Evolutionary conservation across 23 tunicate species (phyloP), one percentile per base, ranked within the genome.

Genomic region (Botrylloides violaceus): DNA sequence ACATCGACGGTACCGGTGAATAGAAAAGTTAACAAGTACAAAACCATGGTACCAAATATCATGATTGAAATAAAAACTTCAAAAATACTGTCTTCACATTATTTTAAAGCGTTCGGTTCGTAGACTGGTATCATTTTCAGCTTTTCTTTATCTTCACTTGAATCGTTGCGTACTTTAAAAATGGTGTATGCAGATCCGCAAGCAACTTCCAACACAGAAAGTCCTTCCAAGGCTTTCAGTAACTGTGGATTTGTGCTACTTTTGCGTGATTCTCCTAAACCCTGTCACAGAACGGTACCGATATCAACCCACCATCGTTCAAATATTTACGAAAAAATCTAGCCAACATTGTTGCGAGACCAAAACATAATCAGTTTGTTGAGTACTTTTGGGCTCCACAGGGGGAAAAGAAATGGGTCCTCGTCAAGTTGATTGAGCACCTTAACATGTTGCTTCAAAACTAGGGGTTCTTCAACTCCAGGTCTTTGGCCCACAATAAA

Each of bases 231-330:
- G 19, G 72, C 70, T 66, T 89, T 89, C 96, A 89, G 65, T 25
- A 89, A 18, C 32, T 72, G 83, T 9, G 96, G 96, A 53, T 89
- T 82, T 29, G 89, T 78, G 66, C 89, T 82, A 21, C 92, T 84
- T 64, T 89, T 89, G 27, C 96, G 84, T 7, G 80, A 73, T 32
- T 82, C 89, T 4, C 96, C 96, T 65, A 89, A 68, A 15, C 96
- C 96, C 96, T 89, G 33, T 0, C 24, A 65, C 19, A 49, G 18
- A 0, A 30, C 2, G 26, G 15, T 4, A 59, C 9, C 19, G 64
- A 23, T 7, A 59, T 22, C n/a, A n/a, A n/a, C n/a, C n/a, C n/a
- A n/a, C n/a, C n/a, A n/a, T n/a, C n/a, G n/a, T n/a, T n/a, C n/a
- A n/a, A n/a, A n/a, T n/a, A n/a, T n/a, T n/a, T n/a, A n/a, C n/a